Evolutionary conservation across 2,888 invertebrate species (phyloP), one percentile per base, ranked within the genome.

Genomic region (Phanerotoma sp.): DNA sequence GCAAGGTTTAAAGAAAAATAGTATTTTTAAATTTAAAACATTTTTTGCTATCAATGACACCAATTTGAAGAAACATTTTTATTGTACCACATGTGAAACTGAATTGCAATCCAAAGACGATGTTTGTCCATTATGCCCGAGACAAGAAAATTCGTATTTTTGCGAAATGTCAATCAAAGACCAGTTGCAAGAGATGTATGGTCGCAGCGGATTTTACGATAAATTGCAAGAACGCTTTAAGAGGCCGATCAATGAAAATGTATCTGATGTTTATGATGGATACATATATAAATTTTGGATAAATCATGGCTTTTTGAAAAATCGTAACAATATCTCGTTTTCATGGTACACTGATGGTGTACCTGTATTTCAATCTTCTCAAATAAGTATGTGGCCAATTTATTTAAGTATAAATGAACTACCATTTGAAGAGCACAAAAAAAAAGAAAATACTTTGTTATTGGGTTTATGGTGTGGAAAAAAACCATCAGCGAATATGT

Each of bases 261-360:
- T 57, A 5, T 22, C 38, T 28, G 51, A 57, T 16, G 41, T 57
- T 11, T 57, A 54, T 47, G 57, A 57, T 33, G 54, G 46, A 9
- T 9, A 18, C 38, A 10, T 54, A 5, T 55, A 46, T 15, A 18
- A 32, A 41, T 20, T 6, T 3, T 38, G 37, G n/a, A 15, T 21
- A 4, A 10, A 32, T 5, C 10, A 44, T 13, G 42, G 50, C 3
- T 51, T 54, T 44, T 18, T 51, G 11, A 11, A 18, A n/a, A 32
- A 35, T 30, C 38, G 37, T 25, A 42, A 33, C 38, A 38, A 42
- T n/a, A 55, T 57, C 35, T 49, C 51, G 1, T 42, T 56, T 33
- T 33, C 48, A 18, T 54, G 54, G 54, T 45, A 40, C 21, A 38
- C 53, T 10, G 53, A 53, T 53, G 47, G 53, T 7, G 11, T 47